Base-by-base conservation (phyloP, 2,888 invertebrate genomes). In the Drosophila suboccidentalis region DNA sequence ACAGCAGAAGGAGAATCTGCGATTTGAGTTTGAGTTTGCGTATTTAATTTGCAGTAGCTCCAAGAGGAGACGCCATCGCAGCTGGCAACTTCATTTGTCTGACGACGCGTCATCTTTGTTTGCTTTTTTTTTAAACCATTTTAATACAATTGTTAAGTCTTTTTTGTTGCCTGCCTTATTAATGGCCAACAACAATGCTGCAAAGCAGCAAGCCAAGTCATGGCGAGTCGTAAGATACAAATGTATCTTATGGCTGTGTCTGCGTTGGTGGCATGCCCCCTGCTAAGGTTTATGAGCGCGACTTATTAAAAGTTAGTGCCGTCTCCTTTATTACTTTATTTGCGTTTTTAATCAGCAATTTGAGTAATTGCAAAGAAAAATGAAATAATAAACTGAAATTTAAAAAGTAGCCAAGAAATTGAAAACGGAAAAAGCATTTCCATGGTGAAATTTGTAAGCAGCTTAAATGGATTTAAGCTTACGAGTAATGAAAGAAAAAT, bases 91-190 rank as follows among this genome's bases (percentile, higher is more conserved):
- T 81, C 59, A 76, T 76, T 76, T 76, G 80, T 76, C 72, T 72
- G 72, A 15, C 32, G 69, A 29, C 67, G 46, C 38, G 49, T 47
- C 63, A 54, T 69, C 61, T 50, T 61, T 74, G 79, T 74, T 76
- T 29, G 26, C 1, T 29, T 69, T 78, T 70, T 84, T 75, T 54
- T 41, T 8, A n/a, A n/a, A 29, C 17, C 80, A 75, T 85, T 89
- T 57, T 88, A 90, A 89, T 90, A 80, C 86, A 88, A 90, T 86
- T 86, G 86, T 78, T 85, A 71, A 72, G 66, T 57, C 51, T 66
- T 64, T 22, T 62, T 62, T 50, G 47, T 54, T 46, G 73, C 71
- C 59, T 54, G 86, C 44, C 77, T 89, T 89, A 87, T 85, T 85
- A 89, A 86, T 88, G 78, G 86, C 80, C 90, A 85, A 80, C 73